A percentile compares a stretch with the other conserved stretches of the same genome.
phyloP scores from a whole-genome alignment of 2,888 invertebrate species.

The Eristalis tenax region DNA sequence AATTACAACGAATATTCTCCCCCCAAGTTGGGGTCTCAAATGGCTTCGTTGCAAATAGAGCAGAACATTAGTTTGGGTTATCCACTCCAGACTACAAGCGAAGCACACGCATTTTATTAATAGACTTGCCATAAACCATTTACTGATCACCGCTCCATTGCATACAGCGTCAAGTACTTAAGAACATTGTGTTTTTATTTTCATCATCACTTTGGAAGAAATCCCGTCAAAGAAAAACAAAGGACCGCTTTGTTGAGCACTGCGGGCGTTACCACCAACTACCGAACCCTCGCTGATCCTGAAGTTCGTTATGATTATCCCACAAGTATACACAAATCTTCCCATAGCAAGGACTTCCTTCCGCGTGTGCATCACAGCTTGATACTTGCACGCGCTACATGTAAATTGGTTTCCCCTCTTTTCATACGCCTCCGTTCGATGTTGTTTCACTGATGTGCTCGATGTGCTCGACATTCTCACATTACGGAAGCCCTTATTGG shows the following conservation, averaged over 20 bases:
- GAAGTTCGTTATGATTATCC: conserved; percentile 42
- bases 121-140: neutral
- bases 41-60: neutral
- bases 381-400: conserved; percentile 29
- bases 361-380: conserved; percentile 55
- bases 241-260: neutral
- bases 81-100: neutral
- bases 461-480: conserved; percentile 52
- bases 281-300: neutral
- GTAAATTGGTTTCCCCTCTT: conserved; percentile 40
- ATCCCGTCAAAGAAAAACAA: neutral
- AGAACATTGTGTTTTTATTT: neutral
- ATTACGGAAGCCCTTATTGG: conserved; percentile 75
- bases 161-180: neutral
- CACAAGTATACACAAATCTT: conserved; percentile 40
- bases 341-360: conserved; percentile 59
- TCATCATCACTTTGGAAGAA: neutral
- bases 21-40: neutral
- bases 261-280: neutral
- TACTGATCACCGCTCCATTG: neutral
- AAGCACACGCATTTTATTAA: neutral
- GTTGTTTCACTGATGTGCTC: neutral
- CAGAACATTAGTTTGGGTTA: neutral
- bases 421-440: conserved; percentile 17
- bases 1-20: neutral